Percentiles rank a stretch among this genome's conserved stretches.
Evolutionary conservation across 2,797 vertebrate genomes (phyloP).

Genomic region (Sciaenops ocellatus): DNA sequence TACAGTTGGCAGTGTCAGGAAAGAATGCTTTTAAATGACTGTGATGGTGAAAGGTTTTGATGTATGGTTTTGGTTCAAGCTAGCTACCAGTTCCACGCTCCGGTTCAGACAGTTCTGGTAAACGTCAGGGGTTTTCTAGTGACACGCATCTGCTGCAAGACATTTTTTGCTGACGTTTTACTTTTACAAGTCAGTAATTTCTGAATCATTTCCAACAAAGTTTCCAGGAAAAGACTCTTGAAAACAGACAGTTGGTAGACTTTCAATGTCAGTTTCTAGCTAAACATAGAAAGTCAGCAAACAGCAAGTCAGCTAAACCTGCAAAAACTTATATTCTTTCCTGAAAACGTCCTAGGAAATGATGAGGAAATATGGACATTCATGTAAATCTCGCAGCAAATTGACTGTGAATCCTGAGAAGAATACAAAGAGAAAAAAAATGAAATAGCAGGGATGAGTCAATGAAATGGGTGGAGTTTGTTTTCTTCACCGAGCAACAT

Average conservation of each 20-base stretch:
- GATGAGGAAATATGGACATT: not conserved
- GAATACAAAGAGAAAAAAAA: not conserved
- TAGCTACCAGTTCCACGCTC: slow-evolving; percentile 9
- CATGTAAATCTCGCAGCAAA: not conserved
- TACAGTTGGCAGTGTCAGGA: slow-evolving; percentile 39
- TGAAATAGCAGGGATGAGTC: not conserved
- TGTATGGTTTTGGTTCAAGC: slow-evolving; percentile 30
- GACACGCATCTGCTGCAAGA: not conserved
- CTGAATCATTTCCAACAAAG: not conserved
- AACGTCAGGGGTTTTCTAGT: slow-evolving; percentile 5
- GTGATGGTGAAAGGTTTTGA: slow-evolving; percentile 31
- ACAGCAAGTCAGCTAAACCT: too few species aligned
- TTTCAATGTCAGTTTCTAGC: not conserved
- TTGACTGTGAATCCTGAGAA: not conserved
- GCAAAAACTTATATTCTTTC: too few species aligned
- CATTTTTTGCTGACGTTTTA: not conserved
- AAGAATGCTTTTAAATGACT: slow-evolving; percentile 56
- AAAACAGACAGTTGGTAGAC: not conserved
- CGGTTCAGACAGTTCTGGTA: slow-evolving; percentile 38
- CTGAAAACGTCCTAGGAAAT: not conserved
- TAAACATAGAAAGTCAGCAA: not conserved
- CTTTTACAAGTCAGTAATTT: not conserved
- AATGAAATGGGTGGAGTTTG: slow-evolving; percentile 17
- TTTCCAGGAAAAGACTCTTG: not conserved
- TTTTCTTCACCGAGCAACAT: slow-evolving; percentile 10